Evolutionary conservation across 2,113 vertebrate genomes (phyloP).

Genomic region (Pungitius pungitius): DNA sequence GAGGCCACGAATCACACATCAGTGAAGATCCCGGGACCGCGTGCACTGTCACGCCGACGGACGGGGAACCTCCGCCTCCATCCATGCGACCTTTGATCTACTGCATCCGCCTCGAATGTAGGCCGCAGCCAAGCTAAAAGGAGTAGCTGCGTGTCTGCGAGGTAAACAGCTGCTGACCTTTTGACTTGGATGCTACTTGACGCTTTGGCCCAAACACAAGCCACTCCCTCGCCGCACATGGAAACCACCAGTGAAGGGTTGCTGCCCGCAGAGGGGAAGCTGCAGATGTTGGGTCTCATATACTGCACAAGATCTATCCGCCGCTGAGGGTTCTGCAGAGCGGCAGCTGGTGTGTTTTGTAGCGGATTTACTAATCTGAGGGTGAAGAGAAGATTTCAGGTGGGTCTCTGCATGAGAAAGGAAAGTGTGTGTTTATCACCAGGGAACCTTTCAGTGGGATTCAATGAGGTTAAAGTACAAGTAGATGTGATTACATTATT

Average conservation of each 20-base stretch:
- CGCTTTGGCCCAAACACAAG: neutral
- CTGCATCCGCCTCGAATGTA: neutral
- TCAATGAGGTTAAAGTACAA: neutral
- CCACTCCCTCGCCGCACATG: neutral
- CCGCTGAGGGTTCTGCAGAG: neutral
- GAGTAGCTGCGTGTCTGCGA: neutral
- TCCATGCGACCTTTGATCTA: slow-evolving; percentile 5
- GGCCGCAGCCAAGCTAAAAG: neutral
- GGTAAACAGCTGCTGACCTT: slow-evolving; percentile 35
- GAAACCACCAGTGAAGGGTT: neutral
- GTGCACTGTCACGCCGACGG: neutral
- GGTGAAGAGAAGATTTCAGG: neutral
- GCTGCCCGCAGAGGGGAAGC: neutral
- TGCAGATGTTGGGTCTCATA: neutral
- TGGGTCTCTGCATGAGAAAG: neutral
- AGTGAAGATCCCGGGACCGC: neutral
- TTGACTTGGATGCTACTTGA: slow-evolving; percentile 12
- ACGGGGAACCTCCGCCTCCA: neutral
- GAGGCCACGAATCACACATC: neutral
- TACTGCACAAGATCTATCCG: neutral
- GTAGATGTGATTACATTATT: neutral
- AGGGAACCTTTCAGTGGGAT: neutral
- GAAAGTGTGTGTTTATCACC: neutral
- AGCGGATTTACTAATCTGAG: neutral
- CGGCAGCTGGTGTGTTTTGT: neutral